Base-by-base conservation (phyloP, 2,113 vertebrate genomes). In the Podarcis raffonei region DNA sequence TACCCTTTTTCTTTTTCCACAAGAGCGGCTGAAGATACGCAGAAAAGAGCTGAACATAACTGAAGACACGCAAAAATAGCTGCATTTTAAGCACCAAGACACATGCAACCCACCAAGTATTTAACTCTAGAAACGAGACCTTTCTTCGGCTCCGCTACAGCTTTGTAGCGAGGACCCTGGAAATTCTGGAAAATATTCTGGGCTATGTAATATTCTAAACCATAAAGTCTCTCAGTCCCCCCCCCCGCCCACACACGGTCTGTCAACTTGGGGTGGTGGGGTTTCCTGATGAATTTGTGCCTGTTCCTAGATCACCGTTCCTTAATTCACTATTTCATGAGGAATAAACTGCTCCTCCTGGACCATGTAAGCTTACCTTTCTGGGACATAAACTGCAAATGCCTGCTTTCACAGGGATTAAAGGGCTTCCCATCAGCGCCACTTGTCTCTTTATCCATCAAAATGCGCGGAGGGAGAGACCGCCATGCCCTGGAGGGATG, bases 61-160 rank as follows among this genome's bases (percentile, higher is more conserved):
- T 94, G 30, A 90, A 94, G 93, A 94, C 90, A 88, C 2, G 83
- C 84, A 76, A 86, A 82, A 81, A 90, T 87, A 94, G 94, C 89
- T 90, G 92, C 94, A 89, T 95, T 93, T 80, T 68, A 89, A 68
- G 88, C 71, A 27, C 92, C 89, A 0, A 0, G 6, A 35, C 16
- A 0, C 5, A 35, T 13, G 8, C 39, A 69, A 74, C 2, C 18
- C 27, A 18, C 79, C 23, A 78, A 87, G 78, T 69, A 48, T 74
- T n/a, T 90, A 89, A 35, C 37, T 83, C 79, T 6, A 0, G 86
- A 92, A 88, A 93, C 90, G 86, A 77, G 87, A 79, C 87, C 84
- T 87, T 89, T 42, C 77, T 53, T 65, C 84, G 81, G 48, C 87
- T 90, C 89, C 91, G 89, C 89, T 83, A 93, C 86, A 85, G 30